These are phyloP conservation scores for Corbicula japonica DNA, from an alignment of 2,888 invertebrate genomes.

Conservation along the genomic window DNA sequence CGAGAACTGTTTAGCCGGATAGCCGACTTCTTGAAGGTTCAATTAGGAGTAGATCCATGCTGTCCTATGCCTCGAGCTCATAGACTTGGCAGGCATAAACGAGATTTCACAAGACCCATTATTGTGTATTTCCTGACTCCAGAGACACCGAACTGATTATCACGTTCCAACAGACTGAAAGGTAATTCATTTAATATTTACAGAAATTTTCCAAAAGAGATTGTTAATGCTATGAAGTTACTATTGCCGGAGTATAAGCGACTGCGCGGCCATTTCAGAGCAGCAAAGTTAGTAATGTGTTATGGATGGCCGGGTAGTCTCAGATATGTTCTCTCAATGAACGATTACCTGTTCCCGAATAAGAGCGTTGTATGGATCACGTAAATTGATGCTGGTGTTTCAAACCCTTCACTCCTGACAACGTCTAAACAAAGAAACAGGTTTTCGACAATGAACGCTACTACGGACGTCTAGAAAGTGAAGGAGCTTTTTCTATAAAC, in stretches of 20 bases:
- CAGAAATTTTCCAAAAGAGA: constrained; percentile 7
- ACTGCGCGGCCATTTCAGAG: neutral
- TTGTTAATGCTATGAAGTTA: neutral
- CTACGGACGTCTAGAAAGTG: too few relatives aligned
- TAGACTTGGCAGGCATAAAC: neutral
- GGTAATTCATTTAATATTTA: too few relatives aligned
- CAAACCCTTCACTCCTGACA: too few relatives aligned
- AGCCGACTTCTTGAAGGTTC: neutral
- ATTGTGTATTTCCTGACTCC: neutral
- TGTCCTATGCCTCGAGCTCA: neutral
- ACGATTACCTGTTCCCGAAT: too few relatives aligned
- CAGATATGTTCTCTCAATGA: constrained; percentile 6
- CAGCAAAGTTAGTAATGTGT: constrained; percentile 1
- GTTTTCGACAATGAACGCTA: too few relatives aligned
- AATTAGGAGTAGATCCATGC: neutral
- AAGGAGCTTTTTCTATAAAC: too few relatives aligned
- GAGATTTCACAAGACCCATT: neutral
- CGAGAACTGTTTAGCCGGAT: too few relatives aligned
- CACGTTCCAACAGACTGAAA: too few relatives aligned
- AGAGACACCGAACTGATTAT: constrained; percentile 2
- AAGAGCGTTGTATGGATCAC: too few relatives aligned
- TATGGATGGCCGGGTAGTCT: neutral
- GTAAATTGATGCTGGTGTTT: too few relatives aligned
- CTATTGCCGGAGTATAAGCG: too few relatives aligned
- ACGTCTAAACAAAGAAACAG: too few relatives aligned